A percentile compares a stretch with the other conserved stretches of the same genome.
These are phyloP conservation scores for Cyprinella venusta DNA, from an alignment of 2,797 vertebrate genomes.

Conservation along the genomic window DNA sequence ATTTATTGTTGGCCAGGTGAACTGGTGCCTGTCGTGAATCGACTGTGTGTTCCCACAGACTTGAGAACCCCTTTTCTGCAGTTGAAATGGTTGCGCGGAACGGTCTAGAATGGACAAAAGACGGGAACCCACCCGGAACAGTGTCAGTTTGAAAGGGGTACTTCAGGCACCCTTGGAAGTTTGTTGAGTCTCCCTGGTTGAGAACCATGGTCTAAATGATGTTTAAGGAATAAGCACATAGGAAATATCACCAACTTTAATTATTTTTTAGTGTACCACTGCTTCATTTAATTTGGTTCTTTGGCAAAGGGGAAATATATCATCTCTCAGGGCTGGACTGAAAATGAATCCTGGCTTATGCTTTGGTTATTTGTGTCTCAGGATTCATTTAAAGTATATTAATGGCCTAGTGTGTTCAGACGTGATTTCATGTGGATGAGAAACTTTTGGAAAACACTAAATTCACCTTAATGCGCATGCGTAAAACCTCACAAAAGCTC, in stretches of 20 bases:
- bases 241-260: neutral
- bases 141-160: neutral
- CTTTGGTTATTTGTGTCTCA: neutral
- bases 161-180: neutral
- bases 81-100: neutral
- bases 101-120: neutral
- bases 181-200: neutral
- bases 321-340: neutral
- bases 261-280: neutral
- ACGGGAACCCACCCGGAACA: neutral
- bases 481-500: no score
- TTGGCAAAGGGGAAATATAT: neutral
- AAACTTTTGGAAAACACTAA: no score
- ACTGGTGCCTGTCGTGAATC: no score
- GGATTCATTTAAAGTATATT: neutral
- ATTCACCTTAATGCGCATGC: no score
- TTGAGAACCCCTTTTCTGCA: neutral
- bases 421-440: no score
- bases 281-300: neutral
- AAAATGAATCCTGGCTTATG: neutral
- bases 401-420: neutral
- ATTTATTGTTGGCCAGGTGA: no score
- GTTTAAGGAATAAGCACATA: neutral
- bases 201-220: neutral
- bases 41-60: no score